Evolutionary conservation across 2,113 vertebrate species (phyloP).

Genomic region (Pelvicachromis taeniatus): DNA sequence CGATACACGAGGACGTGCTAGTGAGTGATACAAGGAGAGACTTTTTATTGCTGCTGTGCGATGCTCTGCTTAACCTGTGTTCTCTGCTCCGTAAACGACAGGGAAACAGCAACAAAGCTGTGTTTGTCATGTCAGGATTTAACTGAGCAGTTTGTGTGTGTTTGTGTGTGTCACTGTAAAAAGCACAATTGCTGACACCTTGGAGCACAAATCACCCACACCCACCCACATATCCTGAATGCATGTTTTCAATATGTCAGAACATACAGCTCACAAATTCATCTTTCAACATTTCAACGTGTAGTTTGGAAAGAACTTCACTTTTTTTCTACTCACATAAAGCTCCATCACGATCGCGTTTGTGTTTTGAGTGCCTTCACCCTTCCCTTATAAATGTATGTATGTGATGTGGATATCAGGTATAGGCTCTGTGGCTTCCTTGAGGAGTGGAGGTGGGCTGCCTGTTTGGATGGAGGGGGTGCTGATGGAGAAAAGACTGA

Average conservation of each 20-base stretch:
- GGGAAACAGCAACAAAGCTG: constrained; percentile 17
- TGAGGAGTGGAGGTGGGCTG: background rate
- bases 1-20: background rate
- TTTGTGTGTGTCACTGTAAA: background rate
- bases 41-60: background rate
- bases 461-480: constrained; percentile 33
- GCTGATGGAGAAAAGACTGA: constrained; percentile 29
- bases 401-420: constrained; percentile 1
- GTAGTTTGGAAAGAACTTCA: background rate
- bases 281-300: background rate
- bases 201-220: background rate
- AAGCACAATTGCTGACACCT: background rate
- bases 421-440: background rate
- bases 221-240: background rate
- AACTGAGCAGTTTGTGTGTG: constrained; percentile 7
- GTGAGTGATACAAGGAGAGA: background rate
- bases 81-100: constrained; percentile 19
- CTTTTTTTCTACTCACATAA: background rate
- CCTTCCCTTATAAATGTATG: background rate
- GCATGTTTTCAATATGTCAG: background rate
- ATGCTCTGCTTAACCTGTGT: background rate
- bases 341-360: background rate
- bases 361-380: background rate
- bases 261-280: background rate
- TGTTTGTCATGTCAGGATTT: constrained; percentile 1